A percentile compares a stretch with the other conserved stretches of the same genome.
These are phyloP conservation scores for Formica exsecta DNA, from an alignment of 1,140 invertebrate genomes.

Conservation along the genomic window DNA sequence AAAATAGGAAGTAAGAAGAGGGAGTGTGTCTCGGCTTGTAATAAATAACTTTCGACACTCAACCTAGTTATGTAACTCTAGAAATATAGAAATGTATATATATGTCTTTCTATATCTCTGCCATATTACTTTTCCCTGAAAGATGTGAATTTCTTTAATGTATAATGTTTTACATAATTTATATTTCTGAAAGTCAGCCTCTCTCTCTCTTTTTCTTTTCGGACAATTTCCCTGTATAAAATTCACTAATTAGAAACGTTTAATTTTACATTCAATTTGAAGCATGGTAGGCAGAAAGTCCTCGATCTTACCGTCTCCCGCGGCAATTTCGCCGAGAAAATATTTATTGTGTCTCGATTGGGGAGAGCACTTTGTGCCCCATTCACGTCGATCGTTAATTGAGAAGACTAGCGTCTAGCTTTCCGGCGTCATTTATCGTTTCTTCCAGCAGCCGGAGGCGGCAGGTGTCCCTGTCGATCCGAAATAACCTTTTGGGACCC, in stretches of 20 bases:
- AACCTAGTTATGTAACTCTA: not conserved
- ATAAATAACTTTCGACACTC: constrained; percentile 37
- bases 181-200: not conserved
- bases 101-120: not conserved
- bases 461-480: constrained; percentile 40
- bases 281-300: not conserved
- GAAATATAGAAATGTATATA: not conserved
- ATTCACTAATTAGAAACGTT: not conserved
- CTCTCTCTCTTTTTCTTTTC: no score
- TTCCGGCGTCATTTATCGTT: constrained; percentile 43
- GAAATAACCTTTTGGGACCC: constrained; percentile 24
- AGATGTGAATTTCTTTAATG: not conserved
- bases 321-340: constrained; percentile 21
- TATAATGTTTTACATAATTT: not conserved
- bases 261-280: constrained; percentile 40
- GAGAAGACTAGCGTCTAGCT: constrained; percentile 25
- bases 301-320: not conserved
- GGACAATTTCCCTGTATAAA: not conserved
- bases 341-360: constrained; percentile 48
- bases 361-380: constrained; percentile 37
- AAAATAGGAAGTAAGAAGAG: not conserved
- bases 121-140: not conserved
- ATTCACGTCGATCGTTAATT: constrained; percentile 54
- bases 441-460: not conserved
- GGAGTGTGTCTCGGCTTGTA: not conserved